These are phyloP conservation scores for Parauchenoglanis ngamensis DNA, from an alignment of 2,797 vertebrate species.

Conservation along the genomic window DNA sequence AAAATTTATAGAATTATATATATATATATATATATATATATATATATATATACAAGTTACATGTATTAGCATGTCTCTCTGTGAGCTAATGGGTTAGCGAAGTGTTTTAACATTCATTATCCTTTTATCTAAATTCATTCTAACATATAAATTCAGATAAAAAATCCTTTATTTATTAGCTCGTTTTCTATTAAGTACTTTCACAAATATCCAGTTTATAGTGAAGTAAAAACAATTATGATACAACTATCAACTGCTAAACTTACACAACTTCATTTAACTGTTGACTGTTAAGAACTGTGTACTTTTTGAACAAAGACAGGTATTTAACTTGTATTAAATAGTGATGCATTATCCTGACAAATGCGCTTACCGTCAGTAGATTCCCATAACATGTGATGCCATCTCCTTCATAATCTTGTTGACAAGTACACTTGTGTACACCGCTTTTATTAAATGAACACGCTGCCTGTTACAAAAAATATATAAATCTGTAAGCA, in stretches of 20 bases:
- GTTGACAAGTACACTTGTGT: slow-evolving; percentile 78
- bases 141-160: neutral
- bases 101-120: neutral
- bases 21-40: too few species aligned
- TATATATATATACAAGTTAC: too few species aligned
- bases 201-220: neutral
- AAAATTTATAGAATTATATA: neutral
- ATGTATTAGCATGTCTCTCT: neutral
- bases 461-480: slow-evolving; percentile 80
- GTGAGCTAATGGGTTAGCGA: neutral
- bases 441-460: slow-evolving; percentile 62
- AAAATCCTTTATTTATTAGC: neutral
- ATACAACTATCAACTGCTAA: neutral
- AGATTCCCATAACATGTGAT: slow-evolving; percentile 83
- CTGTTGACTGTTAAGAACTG: neutral
- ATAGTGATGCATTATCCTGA: neutral
- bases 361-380: slow-evolving; percentile 65
- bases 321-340: neutral
- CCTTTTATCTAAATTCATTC: neutral
- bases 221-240: neutral
- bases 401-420: slow-evolving; percentile 82
- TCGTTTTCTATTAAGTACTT: neutral
- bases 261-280: neutral
- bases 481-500: too few species aligned
- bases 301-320: neutral